A percentile compares a stretch with the other conserved stretches of the same genome.
These are phyloP conservation scores for Trichoplusia ni DNA, from an alignment of 1,140 invertebrate species.

Conservation along the genomic window DNA sequence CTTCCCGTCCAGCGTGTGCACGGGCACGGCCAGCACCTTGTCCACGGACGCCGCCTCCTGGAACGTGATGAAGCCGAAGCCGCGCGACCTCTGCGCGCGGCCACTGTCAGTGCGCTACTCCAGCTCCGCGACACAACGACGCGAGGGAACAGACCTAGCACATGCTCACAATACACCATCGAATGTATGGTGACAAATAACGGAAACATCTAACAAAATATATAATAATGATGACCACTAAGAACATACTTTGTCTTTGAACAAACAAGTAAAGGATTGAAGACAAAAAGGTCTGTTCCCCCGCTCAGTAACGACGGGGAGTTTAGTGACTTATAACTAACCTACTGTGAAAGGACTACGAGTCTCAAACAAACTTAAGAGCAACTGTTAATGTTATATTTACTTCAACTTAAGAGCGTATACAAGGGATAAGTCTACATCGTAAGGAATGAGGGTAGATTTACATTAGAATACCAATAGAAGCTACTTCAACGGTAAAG, in stretches of 20 bases:
- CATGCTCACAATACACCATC: neutral
- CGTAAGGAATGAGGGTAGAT: neutral
- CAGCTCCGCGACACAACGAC: neutral
- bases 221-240: no score
- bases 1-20: slow-evolving; percentile 96
- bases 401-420: slow-evolving; percentile 13
- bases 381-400: slow-evolving; percentile 1
- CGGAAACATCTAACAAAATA: no score
- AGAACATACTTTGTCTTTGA: no score
- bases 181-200: no score
- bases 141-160: neutral
- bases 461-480: no score
- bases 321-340: slow-evolving; percentile 11
- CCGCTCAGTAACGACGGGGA: neutral
- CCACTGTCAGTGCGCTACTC: slow-evolving; percentile 35
- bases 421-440: neutral
- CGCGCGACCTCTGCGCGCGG: slow-evolving; percentile 91
- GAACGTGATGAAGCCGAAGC: slow-evolving; percentile 97
- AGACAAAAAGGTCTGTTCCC: neutral
- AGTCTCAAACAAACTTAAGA: slow-evolving; percentile 7
- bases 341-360: slow-evolving; percentile 10
- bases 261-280: no score
- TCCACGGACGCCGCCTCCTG: slow-evolving; percentile 93
- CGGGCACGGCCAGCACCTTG: slow-evolving; percentile 90
- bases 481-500: no score